A percentile compares a stretch with the other conserved stretches of the same genome.
phyloP scores from a whole-genome alignment of 2,888 invertebrate genomes.

The Tortricodes alternella region DNA sequence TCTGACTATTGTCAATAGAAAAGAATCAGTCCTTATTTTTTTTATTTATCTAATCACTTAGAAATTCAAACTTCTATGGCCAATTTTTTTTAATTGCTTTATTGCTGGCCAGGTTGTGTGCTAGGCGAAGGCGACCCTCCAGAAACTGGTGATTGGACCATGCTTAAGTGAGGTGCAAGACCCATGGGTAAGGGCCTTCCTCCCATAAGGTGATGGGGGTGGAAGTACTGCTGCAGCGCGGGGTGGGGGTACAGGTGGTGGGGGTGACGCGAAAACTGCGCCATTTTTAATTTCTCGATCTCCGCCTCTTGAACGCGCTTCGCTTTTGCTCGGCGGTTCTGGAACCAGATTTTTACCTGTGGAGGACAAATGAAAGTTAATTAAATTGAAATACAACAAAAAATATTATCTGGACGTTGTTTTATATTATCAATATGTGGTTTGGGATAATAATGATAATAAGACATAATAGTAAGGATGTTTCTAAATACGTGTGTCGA shows the following conservation, averaged over 20 bases:
- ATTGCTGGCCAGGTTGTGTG: conserved; percentile 57
- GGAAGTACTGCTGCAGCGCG: conserved; percentile 84
- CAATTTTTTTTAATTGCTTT: conserved; percentile 23
- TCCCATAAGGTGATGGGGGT: conserved; percentile 83
- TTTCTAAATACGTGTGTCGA: no score
- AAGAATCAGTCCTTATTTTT: conserved; percentile 16
- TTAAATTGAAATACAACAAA: neutral
- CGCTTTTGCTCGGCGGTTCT: conserved; percentile 97
- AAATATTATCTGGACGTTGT: no score
- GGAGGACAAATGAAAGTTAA: conserved; percentile 62
- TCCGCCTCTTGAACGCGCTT: conserved; percentile 99
- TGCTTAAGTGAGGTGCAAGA: conserved; percentile 66
- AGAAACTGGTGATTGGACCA: conserved; percentile 74
- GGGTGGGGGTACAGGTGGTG: conserved; percentile 84
- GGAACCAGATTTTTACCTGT: conserved; percentile 95
- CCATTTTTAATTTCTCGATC: conserved; percentile 96
- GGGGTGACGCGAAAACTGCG: conserved; percentile 84
- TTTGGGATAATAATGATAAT: no score
- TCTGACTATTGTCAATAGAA: conserved; percentile 34
- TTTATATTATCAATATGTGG: no score
- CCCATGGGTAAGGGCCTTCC: conserved; percentile 76
- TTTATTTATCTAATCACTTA: neutral
- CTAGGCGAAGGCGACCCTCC: conserved; percentile 70
- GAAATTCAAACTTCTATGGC: conserved; percentile 1
- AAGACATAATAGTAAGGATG: no score